Evolutionary conservation across 2,888 invertebrate species (phyloP), one percentile per base, ranked within the genome.

Genomic region (Pseudococcus jackbeardsleyi): DNA sequence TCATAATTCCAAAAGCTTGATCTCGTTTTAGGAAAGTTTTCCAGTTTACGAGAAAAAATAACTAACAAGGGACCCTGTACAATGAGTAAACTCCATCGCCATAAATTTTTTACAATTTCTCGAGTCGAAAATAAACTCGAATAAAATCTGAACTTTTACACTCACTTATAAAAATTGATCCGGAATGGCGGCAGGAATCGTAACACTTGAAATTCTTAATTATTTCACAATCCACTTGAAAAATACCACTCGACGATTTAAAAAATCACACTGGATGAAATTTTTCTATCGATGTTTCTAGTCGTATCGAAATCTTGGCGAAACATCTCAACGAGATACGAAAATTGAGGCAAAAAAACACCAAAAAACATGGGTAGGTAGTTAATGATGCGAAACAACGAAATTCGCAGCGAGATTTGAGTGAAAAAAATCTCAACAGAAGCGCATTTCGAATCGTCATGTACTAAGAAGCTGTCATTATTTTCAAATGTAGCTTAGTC

Each of bases 401-500:
- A 46, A 82, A 82, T 46, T 46, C 42, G 46, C n/a, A 17, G 39
- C n/a, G 79, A 22, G 68, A 26, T 68, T 68, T 4, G 9, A 11
- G 15, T n/a, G n/a, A 39, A 77, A 82, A 82, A 82, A 82, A 82
- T 46, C 46, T 22, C 46, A 82, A 42, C 79, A 46, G 46, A 42
- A 46, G 79, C 79, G 79, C 79, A 82, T 82, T 82, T 82, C 42
- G 46, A 46, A 82, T 82, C 79, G 46, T 82, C 42, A 19, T 82
- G 42, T 82, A 82, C 42, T 46, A 82, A 77, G 77, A 77, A 82
- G 46, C 42, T 82, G 79, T 82, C 79, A 46, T 82, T 42, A 82
- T 82, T 82, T 82, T 82, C 79, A 46, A 82, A 82, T 82, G 46
- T 82, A 82, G 46, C 79, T 64, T 42, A 19, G 46, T 82, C 79